These are phyloP conservation scores for Nomada flava DNA, from an alignment of 2,888 invertebrate species.

Conservation along the genomic window DNA sequence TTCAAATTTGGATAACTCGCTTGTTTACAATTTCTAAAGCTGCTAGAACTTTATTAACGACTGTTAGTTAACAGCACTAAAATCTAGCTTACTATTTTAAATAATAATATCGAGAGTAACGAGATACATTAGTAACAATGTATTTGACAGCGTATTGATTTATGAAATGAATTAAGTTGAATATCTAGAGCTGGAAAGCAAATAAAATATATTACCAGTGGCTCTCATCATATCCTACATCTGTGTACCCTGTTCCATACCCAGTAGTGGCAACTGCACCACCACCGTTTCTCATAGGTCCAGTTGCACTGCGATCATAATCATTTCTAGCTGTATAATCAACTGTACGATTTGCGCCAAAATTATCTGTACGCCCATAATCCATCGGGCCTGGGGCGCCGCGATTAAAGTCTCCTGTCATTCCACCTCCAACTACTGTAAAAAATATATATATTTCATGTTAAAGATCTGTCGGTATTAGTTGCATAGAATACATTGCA, in stretches of 20 bases:
- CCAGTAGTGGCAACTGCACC: constrained; percentile 79
- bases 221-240: constrained; percentile 80
- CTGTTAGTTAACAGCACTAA: constrained; percentile 1
- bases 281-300: constrained; percentile 83
- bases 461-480: not conserved
- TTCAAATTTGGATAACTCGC: too few species aligned
- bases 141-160: not conserved
- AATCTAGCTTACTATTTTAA: constrained; percentile 8
- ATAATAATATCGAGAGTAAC: not conserved
- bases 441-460: constrained; percentile 24
- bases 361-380: constrained; percentile 82
- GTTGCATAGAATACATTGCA: too few species aligned
- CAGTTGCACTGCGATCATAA: constrained; percentile 81
- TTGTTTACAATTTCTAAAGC: too few species aligned
- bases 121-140: constrained; percentile 9
- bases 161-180: constrained; percentile 14
- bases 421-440: constrained; percentile 79
- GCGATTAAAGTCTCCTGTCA: constrained; percentile 81
- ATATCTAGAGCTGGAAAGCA: constrained; percentile 19
- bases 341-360: constrained; percentile 79
- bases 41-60: not conserved
- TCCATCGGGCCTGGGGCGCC: constrained; percentile 81
- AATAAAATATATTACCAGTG: constrained; percentile 65
- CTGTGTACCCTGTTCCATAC: constrained; percentile 81
- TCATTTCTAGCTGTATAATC: constrained; percentile 82